phyloP scores from a whole-genome alignment of 92 coral and sea anemone species.

The Porites rus region DNA sequence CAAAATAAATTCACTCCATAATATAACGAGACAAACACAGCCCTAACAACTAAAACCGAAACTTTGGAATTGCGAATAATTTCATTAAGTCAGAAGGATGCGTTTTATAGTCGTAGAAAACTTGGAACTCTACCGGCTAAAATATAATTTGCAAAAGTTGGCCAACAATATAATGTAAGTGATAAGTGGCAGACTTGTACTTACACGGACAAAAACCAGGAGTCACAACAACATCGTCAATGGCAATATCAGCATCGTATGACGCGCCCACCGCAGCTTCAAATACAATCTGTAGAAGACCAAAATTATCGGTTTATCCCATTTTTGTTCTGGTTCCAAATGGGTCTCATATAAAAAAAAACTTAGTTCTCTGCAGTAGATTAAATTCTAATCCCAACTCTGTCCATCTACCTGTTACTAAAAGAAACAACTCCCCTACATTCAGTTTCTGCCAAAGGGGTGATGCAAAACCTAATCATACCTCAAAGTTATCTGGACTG shows the following conservation, averaged over 20 bases:
- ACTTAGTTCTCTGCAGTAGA: no score
- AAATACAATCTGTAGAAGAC: conserved; percentile 76
- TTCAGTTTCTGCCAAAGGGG: not conserved
- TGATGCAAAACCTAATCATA: conserved; percentile 4
- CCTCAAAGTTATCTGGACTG: conserved; percentile 94
- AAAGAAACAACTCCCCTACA: not conserved
- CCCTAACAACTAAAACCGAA: no score
- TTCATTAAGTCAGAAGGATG: no score
- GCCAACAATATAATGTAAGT: not conserved
- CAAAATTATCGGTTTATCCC: not conserved
- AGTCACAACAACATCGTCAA: conserved; percentile 87
- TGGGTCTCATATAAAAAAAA: no score
- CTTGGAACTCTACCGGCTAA: no score
- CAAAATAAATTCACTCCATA: no score
- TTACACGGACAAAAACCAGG: conserved; percentile 89
- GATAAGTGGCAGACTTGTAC: not conserved
- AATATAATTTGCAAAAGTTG: not conserved
- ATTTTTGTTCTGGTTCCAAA: no score
- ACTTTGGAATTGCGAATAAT: no score
- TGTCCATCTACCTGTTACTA: not conserved
- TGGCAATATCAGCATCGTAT: conserved; percentile 90
- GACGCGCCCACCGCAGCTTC: conserved; percentile 86
- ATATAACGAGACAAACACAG: no score
- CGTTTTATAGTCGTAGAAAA: no score
- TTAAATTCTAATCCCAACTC: no score